Percentiles rank a stretch among this genome's conserved stretches.
These are phyloP conservation scores for Oryzias dopingdopingensis DNA, from an alignment of 2,797 vertebrate genomes.

Conservation along the genomic window DNA sequence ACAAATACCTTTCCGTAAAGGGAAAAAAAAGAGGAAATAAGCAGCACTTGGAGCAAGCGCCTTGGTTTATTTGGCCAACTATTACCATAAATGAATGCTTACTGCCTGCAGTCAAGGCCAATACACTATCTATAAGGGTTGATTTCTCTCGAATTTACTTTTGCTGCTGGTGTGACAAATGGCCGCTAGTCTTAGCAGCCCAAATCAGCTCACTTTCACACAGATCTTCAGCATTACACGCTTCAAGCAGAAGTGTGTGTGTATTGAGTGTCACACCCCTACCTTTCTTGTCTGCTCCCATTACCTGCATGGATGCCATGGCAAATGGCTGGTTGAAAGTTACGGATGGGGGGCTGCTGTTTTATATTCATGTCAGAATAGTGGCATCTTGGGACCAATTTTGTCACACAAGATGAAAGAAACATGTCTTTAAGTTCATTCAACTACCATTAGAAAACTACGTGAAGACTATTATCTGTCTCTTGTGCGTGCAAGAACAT, in stretches of 20 bases:
- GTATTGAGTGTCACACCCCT: constrained; percentile 66
- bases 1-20: constrained; percentile 18
- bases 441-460: constrained; percentile 53
- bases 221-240: constrained; percentile 58
- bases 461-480: constrained; percentile 44
- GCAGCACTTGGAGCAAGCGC: constrained; percentile 42
- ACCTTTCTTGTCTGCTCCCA: constrained; percentile 68
- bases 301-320: constrained; percentile 70
- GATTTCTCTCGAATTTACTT: constrained; percentile 73
- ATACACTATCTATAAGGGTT: constrained; percentile 72
- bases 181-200: constrained; percentile 60
- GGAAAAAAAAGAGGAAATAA: constrained; percentile 35
- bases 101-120: constrained; percentile 72
- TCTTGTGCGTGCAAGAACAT: constrained; percentile 16
- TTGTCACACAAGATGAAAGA: constrained; percentile 26
- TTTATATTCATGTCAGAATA: constrained; percentile 59
- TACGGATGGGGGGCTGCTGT: constrained; percentile 48
- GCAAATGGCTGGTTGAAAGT: constrained; percentile 62
- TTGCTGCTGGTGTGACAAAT: constrained; percentile 66
- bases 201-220: constrained; percentile 72
- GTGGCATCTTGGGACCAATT: constrained; percentile 32
- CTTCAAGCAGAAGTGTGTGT: constrained; percentile 59
- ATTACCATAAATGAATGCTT: constrained; percentile 73
- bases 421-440: constrained; percentile 34
- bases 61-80: constrained; percentile 52